These are phyloP conservation scores for Empis stercorea DNA, from an alignment of 2,888 invertebrate species.

Conservation along the genomic window DNA sequence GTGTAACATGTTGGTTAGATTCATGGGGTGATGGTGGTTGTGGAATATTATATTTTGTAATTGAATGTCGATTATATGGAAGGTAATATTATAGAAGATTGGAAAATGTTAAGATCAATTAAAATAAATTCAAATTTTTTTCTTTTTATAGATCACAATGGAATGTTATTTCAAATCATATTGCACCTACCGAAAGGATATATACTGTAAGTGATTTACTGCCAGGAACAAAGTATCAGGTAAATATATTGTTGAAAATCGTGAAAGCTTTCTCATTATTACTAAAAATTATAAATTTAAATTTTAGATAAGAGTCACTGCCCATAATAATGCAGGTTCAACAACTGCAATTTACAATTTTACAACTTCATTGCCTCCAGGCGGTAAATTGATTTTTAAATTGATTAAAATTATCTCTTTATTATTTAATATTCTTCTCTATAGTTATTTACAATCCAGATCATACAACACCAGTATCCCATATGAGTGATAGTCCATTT, in stretches of 20 bases:
- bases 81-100: constrained; percentile 14
- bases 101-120: neutral
- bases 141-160: constrained; percentile 43
- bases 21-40: constrained; percentile 85
- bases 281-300: neutral
- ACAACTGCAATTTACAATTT: constrained; percentile 73
- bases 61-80: constrained; percentile 57
- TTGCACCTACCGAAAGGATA: constrained; percentile 67
- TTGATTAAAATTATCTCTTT: neutral
- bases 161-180: constrained; percentile 69
- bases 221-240: constrained; percentile 60
- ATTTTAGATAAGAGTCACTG: constrained; percentile 50
- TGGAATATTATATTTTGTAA: constrained; percentile 71
- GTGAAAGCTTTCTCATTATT: neutral
- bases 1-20: constrained; percentile 74
- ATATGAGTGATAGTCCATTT: constrained; percentile 50
- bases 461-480: constrained; percentile 51
- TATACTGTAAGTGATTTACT: constrained; percentile 66
- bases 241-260: too few relatives aligned
- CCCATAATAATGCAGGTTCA: constrained; percentile 78
- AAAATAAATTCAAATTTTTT: too few relatives aligned
- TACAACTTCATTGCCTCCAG: constrained; percentile 64
- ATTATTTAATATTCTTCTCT: constrained; percentile 10
- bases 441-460: constrained; percentile 46
- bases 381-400: constrained; percentile 40